Percentiles rank a stretch among this genome's conserved stretches.
These are phyloP conservation scores for human DNA, from an alignment of 2,113 vertebrate species.

Conservation along the genomic window GRCh38 chr14:29100001-29100500, in stretches of 20 bases:
- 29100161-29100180: not conserved
- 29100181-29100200: not conserved
- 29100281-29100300: not conserved
- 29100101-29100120: not conserved
- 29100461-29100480: not conserved
- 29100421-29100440: not conserved
- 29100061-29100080: not conserved
- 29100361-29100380: not conserved
- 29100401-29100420: slow-evolving; percentile 9
- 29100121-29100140: not conserved
- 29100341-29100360: not conserved
- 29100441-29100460: not conserved
- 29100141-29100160: not conserved
- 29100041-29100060: not conserved
- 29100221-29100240: not conserved
- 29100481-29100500: not conserved
- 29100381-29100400: not conserved
- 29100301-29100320: not conserved
- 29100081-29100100: not conserved
- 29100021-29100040: not conserved
- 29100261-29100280: not conserved
- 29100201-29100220: not conserved
- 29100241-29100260: not conserved
- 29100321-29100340: not conserved
- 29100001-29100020: not conserved